Percentiles rank a stretch among this genome's conserved stretches.
These are phyloP conservation scores for Athrips mouffetella DNA, from an alignment of 2,888 invertebrate genomes.

Conservation along the genomic window DNA sequence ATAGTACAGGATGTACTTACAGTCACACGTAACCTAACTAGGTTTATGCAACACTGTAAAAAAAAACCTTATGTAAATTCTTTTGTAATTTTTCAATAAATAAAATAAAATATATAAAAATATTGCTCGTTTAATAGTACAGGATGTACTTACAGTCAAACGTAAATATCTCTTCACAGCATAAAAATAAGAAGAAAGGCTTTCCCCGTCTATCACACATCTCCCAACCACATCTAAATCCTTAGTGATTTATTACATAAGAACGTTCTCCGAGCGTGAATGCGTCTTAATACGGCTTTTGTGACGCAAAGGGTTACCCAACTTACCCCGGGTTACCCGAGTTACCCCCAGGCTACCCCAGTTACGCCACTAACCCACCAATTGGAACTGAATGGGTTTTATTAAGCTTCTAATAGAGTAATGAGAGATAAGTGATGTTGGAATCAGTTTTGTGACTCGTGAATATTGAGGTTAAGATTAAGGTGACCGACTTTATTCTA, in stretches of 20 bases:
- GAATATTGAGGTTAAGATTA: neutral
- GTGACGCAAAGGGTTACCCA: slow-evolving; percentile 12
- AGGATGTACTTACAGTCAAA: too few relatives aligned
- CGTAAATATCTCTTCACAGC: too few relatives aligned
- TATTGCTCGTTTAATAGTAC: too few relatives aligned
- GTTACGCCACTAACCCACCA: neutral
- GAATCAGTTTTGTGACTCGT: neutral
- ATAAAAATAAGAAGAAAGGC: too few relatives aligned
- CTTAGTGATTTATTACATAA: slow-evolving; percentile 38
- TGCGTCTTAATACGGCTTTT: slow-evolving; percentile 41
- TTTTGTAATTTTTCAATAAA: too few relatives aligned
- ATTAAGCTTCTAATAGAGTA: slow-evolving; percentile 2
- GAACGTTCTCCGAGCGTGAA: slow-evolving; percentile 35
- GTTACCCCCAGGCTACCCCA: neutral
- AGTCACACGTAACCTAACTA: too few relatives aligned
- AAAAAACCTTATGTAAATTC: too few relatives aligned
- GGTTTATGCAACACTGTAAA: too few relatives aligned
- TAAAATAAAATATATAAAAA: too few relatives aligned
- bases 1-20: too few relatives aligned
- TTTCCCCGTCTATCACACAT: neutral
- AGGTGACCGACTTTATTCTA: too few relatives aligned
- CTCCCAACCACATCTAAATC: neutral
- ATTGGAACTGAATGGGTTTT: neutral
- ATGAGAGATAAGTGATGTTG: neutral
- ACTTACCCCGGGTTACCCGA: neutral